These are phyloP conservation scores for Barypeithes pellucidus DNA, from an alignment of 2,888 invertebrate genomes.

Conservation along the genomic window DNA sequence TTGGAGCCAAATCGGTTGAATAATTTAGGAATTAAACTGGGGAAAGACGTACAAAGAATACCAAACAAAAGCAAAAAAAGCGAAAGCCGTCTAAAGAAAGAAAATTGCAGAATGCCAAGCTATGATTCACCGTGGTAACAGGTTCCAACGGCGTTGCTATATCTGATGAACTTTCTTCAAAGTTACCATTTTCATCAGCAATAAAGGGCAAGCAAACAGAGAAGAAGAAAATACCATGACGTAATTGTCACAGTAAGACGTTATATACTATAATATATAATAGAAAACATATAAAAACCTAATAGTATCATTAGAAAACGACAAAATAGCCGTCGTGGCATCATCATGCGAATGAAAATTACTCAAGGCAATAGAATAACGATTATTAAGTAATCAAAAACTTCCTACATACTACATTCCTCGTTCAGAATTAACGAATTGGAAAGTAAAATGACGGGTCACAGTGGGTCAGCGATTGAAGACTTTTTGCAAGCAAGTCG, in stretches of 20 bases:
- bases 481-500: not conserved
- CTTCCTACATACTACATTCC: constrained; percentile 2
- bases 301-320: not conserved
- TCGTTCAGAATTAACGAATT: not conserved
- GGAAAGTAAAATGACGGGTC: constrained; percentile 12
- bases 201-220: too few relatives aligned
- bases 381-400: constrained; percentile 5
- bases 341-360: not conserved
- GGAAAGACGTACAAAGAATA: not conserved
- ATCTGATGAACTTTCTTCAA: not conserved
- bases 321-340: not conserved
- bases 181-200: not conserved
- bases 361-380: not conserved
- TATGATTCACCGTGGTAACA: constrained; percentile 30
- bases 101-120: constrained; percentile 24
- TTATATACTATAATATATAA: too few relatives aligned
- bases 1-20: too few relatives aligned
- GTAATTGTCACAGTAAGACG: too few relatives aligned
- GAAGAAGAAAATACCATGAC: too few relatives aligned
- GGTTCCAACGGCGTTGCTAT: not conserved
- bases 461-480: not conserved
- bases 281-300: too few relatives aligned
- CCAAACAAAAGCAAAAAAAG: constrained; percentile 19
- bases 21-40: too few relatives aligned
- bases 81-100: constrained; percentile 20